Evolutionary conservation across 1,140 invertebrate species (phyloP), one percentile per base, ranked within the genome.

Genomic region (Lepidostoma basale): DNA sequence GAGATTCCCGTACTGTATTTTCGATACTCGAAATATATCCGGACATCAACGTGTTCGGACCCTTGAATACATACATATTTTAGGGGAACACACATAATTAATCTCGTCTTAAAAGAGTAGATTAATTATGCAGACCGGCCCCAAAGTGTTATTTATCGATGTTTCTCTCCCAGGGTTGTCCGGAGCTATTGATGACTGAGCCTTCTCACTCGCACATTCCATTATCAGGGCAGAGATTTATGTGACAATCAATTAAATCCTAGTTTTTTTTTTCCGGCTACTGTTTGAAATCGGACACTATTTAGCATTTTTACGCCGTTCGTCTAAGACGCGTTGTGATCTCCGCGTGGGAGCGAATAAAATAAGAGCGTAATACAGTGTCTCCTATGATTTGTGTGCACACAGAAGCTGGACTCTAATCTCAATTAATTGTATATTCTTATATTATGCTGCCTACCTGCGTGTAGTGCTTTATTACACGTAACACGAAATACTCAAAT

Each of bases 121-220:
- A 69, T 69, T 69, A 69, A 69, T 69, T 64, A 69, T 58, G 40
- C 36, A 25, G 40, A 25, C 58, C 60, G n/a, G 36, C 14, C 30
- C 56, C 58, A 16, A 40, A 45, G 47, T 40, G 59, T 68, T 62
- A 25, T 62, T 68, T 67, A 58, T 59, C 20, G 39, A 47, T 40
- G 25, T 25, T 44, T 39, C 45, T 59, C 36, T 47, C 44, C 58
- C 54, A 45, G 39, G 54, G 56, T 33, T 30, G 40, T 62, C 58
- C 39, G 18, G 45, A 44, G 25, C 23, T 44, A 62, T 42, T 45
- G 40, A 45, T 62, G 22, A 62, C 23, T 23, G 39, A 9, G 20
- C 6, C 44, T 9, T 39, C 56, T 5, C 56, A 39, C 12, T 25
- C 64, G 22, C 16, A 26, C 30, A 54, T 54, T 54, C 26, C 49